Evolutionary conservation across 2,888 invertebrate genomes (phyloP), one percentile per base, ranked within the genome.

Genomic region (Gasteruption jaculator): DNA sequence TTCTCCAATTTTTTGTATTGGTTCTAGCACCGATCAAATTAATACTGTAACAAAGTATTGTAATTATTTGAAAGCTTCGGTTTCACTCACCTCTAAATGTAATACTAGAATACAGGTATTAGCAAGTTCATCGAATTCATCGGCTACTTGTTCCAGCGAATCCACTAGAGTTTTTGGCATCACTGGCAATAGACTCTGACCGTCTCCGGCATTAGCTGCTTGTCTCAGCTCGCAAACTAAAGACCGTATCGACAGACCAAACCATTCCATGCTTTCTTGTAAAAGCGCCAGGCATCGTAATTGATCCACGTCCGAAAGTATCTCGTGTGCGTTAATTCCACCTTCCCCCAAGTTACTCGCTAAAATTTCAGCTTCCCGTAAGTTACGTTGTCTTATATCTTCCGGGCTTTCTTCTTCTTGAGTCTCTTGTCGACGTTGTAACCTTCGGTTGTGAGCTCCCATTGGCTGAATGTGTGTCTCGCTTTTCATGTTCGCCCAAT

Each of bases 61-160:
- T 20, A 34, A 29, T 25, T 8, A 15, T 31, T 31, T 34, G 55
- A 58, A n/a, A n/a, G n/a, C n/a, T n/a, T n/a, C n/a, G n/a, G n/a
- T n/a, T n/a, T n/a, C n/a, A n/a, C n/a, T n/a, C 56, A 91, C 89
- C 78, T 97, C 96, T 54, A 96, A 76, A 76, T 96, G 95, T 38
- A 96, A 74, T 45, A 96, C 83, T 27, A 97, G 74, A 45, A 96
- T 77, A 61, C 94, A 94, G 38, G 89, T 92, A 63, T 93, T 89
- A 1, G 92, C 85, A 40, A 94, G 77, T 58, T 92, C 91, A 63
- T 91, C 86, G 65, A 91, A 92, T 50, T 88, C 87, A 52, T 81
- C 74, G 0, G 88, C 86, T 37, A 89, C 78, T 48, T 82, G 78
- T 6, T 79, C 76, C 34, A 87, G 71, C 33, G 85, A 84, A 50